Base-by-base conservation (phyloP, 2,797 vertebrate genomes). In the Onychomys torridus region DNA sequence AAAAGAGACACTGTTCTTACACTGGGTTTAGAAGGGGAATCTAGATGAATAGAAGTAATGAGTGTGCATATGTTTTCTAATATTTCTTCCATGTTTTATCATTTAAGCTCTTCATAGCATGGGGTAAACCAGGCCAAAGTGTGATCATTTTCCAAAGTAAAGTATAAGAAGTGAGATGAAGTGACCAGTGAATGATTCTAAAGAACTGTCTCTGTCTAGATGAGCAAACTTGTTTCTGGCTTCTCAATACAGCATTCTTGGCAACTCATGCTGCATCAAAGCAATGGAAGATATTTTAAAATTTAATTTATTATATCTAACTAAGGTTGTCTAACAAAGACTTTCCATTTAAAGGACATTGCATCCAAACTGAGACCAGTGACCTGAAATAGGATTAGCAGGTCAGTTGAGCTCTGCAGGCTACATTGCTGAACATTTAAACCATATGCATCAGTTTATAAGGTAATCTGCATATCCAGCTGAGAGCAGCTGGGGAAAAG, bases 291-390 rank as follows among this genome's bases (percentile, higher is more conserved):
- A 52, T 37, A 23, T 89, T 55, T 84, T 73, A 37, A 27, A 61
- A 34, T 69, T 52, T 13, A 69, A 37, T 11, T 82, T 84, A 75
- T 94, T 79, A 40, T 78, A 13, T 77, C 34, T 63, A 73, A 21
- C 40, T 76, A 10, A 77, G 59, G 13, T 55, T 91, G 34, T 43
- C 37, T 46, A 46, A n/a, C 79, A 46, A 40, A 85, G 11, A 19
- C 78, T 75, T 95, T 79, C 40, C 6, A 34, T 3, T 82, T 81
- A 92, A 40, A n/a, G 2, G 21, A 11, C 69, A 69, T 17, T 71
- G 23, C 84, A 21, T 86, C 29, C 90, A 97, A 95, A 85, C 55
- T 92, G 40, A 34, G 75, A 27, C 5, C 2, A 57, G 27, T 93
- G 25, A 69, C 7, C 49, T 89, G 65, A 52, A 88, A 86, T 76